Base-by-base conservation (phyloP, 2,113 vertebrate species). In the Addax nasomaculatus region DNA sequence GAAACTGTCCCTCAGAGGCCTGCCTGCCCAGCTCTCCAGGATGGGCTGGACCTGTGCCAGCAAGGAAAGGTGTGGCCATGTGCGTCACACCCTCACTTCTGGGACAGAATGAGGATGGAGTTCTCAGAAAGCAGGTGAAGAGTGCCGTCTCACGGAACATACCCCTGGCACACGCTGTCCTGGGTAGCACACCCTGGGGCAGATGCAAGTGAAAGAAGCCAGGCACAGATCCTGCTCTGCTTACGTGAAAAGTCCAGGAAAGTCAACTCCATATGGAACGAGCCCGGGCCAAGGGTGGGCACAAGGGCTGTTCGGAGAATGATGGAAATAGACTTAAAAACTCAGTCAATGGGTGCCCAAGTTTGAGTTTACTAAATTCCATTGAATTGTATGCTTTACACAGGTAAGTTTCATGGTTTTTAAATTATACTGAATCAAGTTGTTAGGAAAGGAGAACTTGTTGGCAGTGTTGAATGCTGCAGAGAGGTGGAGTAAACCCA, bases 161-260 rank as follows among this genome's bases (percentile, higher is more conserved):
- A 83, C 33, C 6, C 0, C 89, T 23, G 53, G 12, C 25, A 30
- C 6, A 0, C 14, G 7, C 6, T 1, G 19, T 21, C 5, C 29
- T 6, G 2, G 16, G 83, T 49, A 49, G 47, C 47, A 36, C 0
- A 3, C 49, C 64, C n/a, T 8, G 55, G 10, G 47, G 30, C 27
- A 1, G 25, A 17, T 6, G 1, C 8, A 1, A 16, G 25, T 11
- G 30, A 64, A 15, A 3, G 36, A 16, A n/a, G 30, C 33, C 73
- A 30, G 21, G 29, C 0, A 33, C 21, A 25, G 43, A 78, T 89
- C 25, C 67, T 47, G 17, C 5, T 43, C 23, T 43, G 15, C 47
- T 19, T 51, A 5, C 2, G 5, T 12, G 39, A 53, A 58, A 43
- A 39, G n/a, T 23, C 53, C 55, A 17, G 51, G 57, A 70, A 93